Base-by-base conservation (phyloP, 1,140 invertebrate species). In the Halesus radiatus region DNA sequence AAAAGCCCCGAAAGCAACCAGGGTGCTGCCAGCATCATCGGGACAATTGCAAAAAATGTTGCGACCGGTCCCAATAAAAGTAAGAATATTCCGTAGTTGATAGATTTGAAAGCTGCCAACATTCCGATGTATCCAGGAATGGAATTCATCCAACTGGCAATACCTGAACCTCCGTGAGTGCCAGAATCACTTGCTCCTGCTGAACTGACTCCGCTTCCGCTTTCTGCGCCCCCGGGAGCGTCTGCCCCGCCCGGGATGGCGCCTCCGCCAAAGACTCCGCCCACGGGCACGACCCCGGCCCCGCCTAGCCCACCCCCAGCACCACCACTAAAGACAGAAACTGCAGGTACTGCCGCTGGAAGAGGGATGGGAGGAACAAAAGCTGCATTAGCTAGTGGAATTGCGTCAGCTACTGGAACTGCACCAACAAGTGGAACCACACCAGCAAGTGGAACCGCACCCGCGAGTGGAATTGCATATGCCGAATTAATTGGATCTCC, bases 61-160 rank as follows among this genome's bases (percentile, higher is more conserved):
- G 84, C 85, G 13, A 87, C 73, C 8, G 86, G 87, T 15, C 85
- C 85, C 18, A 87, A 81, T 45, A 87, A 64, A 8, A 87, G 82
- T 1, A 85, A 81, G 82, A 85, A 85, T 53, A 87, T 84, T 15
- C 84, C 82, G 32, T 85, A 77, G 20, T 81, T 76, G 3, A 86
- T 79, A 0, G 85, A 85, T 50, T 84, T 84, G 7, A 86, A 75
- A 20, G 85, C 74, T n/a, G 84, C 79, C 15, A 86, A 15, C 37
- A 66, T 68, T 20, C 83, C 79, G 50, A 83, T 78, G 10, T 85
- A 75, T 23, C 78, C 80, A 7, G 79, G 26, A 50, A 79, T 73
- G 3, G 75, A 80, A 52, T 45, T 0, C 3, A 80, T 66, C 81
- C 78, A 84, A 45, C 76, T 73, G 50, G 54, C 76, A 54, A 80